These are phyloP conservation scores for Halcyon badia DNA, from an alignment of 2,797 vertebrate species.

Conservation along the genomic window DNA sequence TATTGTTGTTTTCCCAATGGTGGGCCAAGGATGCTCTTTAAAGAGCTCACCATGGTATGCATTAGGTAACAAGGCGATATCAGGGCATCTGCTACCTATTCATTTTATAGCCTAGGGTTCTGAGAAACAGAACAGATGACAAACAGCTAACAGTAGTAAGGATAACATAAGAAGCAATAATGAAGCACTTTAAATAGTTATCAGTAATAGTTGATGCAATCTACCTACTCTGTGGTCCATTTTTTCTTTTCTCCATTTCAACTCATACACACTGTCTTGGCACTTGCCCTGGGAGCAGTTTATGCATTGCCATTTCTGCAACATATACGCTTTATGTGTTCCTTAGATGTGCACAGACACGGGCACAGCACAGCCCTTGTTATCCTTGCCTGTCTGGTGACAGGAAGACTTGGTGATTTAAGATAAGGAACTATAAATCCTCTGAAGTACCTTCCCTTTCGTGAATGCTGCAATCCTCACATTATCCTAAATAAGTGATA, in stretches of 20 bases:
- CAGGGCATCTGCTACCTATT: neutral
- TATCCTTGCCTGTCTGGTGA: neutral
- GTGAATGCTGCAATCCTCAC: neutral
- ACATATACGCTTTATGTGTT: accelerated
- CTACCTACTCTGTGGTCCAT: neutral
- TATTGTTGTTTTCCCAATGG: neutral
- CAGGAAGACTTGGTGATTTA: neutral
- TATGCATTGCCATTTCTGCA: neutral
- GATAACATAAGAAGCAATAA: neutral
- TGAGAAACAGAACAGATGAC: neutral
- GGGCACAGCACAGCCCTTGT: neutral
- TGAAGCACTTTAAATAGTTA: neutral
- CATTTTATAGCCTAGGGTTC: neutral
- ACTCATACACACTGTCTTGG: neutral
- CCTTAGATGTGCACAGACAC: neutral
- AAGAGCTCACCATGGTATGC: neutral
- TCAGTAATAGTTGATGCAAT: neutral
- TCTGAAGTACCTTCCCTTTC: neutral
- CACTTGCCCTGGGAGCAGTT: neutral
- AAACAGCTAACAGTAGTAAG: neutral
- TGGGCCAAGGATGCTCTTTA: neutral
- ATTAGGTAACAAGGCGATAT: neutral
- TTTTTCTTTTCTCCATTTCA: neutral
- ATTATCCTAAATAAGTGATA: neutral
- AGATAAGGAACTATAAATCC: neutral